Evolutionary conservation across 2,797 vertebrate species (phyloP).

Genomic region (Ceyx erithaca): DNA sequence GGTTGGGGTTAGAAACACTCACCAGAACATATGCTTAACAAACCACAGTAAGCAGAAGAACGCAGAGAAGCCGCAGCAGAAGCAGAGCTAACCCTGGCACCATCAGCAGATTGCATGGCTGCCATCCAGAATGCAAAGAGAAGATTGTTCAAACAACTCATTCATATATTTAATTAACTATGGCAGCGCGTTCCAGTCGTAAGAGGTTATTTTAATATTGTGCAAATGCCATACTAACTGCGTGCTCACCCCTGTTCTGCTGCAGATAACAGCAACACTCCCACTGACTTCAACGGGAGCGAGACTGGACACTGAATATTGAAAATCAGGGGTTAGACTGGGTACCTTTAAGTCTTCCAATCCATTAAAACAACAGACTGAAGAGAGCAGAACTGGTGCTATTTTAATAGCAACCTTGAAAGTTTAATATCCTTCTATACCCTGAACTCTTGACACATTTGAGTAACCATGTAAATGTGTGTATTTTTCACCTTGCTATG

Average conservation of each 20-base stretch:
- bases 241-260: constrained; percentile 37
- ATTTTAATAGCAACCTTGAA: neutral
- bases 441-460: neutral
- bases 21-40: constrained; percentile 40
- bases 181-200: constrained; percentile 55
- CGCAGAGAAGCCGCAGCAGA: constrained; percentile 35
- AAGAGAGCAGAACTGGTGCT: neutral
- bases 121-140: constrained; percentile 56
- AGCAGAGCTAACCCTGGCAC: constrained; percentile 61
- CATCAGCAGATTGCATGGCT: constrained; percentile 64
- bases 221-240: constrained; percentile 43
- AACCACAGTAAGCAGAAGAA: constrained; percentile 51
- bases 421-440: neutral
- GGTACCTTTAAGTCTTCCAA: constrained; percentile 1
- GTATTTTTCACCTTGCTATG: neutral
- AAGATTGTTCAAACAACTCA: constrained; percentile 69
- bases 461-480: neutral
- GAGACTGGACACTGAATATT: neutral
- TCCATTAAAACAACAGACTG: constrained; percentile 21
- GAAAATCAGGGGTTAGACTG: neutral
- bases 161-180: constrained; percentile 66
- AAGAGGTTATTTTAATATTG: constrained; percentile 69
- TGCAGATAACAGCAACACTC: constrained; percentile 41
- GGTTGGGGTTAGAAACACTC: constrained; percentile 44
- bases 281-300: constrained; percentile 19